Percentiles rank a stretch among this genome's conserved stretches.
Evolutionary conservation across 2,888 invertebrate species (phyloP).

Genomic region (Odontothrips loti): DNA sequence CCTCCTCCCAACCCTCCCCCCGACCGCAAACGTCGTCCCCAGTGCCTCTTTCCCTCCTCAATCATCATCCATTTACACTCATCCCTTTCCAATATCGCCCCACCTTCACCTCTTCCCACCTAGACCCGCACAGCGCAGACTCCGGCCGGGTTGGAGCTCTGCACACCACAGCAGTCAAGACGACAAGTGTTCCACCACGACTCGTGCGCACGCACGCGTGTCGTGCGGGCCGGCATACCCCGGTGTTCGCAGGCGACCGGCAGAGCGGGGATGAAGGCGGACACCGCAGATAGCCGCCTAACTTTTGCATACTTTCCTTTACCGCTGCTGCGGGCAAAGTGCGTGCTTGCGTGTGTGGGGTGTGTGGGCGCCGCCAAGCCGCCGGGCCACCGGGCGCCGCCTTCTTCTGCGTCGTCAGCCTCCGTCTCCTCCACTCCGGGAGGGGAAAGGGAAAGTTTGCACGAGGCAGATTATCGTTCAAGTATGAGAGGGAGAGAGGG

Average conservation of each 20-base stretch:
- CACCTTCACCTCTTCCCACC: not conserved
- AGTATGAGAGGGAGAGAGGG: not conserved
- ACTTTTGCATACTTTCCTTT: no score
- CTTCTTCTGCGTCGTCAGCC: not conserved
- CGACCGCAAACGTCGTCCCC: not conserved
- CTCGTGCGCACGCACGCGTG: no score
- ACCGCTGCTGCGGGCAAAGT: no score
- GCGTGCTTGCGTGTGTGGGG: not conserved
- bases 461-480: constrained; percentile 12
- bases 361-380: not conserved
- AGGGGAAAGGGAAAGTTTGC: not conserved
- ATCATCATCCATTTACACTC: constrained; percentile 25
- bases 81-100: not conserved
- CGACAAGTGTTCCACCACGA: no score
- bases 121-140: not conserved
- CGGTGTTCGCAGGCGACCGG: no score
- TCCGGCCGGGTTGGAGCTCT: not conserved
- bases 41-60: constrained; percentile 1
- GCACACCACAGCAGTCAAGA: not conserved
- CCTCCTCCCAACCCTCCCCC: no score
- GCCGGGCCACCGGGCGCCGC: not conserved
- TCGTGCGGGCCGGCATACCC: no score
- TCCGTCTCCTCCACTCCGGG: not conserved
- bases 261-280: no score
- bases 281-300: no score